These are phyloP conservation scores for Rhinoraja longicauda DNA, from an alignment of 2,797 vertebrate genomes.

Conservation along the genomic window DNA sequence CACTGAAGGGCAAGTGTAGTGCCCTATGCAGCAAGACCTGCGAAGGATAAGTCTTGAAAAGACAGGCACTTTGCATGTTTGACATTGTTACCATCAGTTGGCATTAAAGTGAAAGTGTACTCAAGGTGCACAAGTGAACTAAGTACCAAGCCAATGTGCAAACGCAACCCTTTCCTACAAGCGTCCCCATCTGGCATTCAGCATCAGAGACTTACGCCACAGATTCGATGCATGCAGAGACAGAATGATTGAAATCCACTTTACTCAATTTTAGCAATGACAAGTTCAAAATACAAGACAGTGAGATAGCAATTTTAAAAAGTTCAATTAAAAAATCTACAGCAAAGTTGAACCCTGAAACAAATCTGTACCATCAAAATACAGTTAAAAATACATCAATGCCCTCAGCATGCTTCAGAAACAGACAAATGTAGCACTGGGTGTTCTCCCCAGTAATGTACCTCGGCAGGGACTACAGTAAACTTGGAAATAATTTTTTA, in stretches of 20 bases:
- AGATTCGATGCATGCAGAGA: not conserved
- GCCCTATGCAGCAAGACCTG: too few species aligned
- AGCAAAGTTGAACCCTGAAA: constrained; percentile 16
- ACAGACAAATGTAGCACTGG: not conserved
- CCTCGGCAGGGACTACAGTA: not conserved
- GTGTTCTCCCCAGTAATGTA: not conserved
- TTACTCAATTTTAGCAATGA: constrained; percentile 30
- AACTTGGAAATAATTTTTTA: not conserved
- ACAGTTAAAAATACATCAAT: constrained; percentile 25
- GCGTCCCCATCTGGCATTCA: not conserved
- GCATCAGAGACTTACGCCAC: not conserved
- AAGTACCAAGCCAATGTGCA: too few species aligned
- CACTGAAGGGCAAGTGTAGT: too few species aligned
- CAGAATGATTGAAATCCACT: constrained; percentile 5
- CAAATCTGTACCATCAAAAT: constrained; percentile 22
- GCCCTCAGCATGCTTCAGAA: constrained; percentile 29
- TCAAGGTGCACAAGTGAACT: too few species aligned
- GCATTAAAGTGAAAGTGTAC: too few species aligned
- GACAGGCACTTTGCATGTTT: too few species aligned
- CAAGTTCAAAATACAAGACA: constrained; percentile 22
- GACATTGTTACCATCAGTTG: too few species aligned
- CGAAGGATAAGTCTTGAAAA: too few species aligned
- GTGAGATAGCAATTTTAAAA: constrained; percentile 27
- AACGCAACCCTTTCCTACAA: not conserved
- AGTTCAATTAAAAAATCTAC: constrained; percentile 30